Base-by-base conservation (phyloP, 23 tunicate genomes). In the Halocynthia aurantium region DNA sequence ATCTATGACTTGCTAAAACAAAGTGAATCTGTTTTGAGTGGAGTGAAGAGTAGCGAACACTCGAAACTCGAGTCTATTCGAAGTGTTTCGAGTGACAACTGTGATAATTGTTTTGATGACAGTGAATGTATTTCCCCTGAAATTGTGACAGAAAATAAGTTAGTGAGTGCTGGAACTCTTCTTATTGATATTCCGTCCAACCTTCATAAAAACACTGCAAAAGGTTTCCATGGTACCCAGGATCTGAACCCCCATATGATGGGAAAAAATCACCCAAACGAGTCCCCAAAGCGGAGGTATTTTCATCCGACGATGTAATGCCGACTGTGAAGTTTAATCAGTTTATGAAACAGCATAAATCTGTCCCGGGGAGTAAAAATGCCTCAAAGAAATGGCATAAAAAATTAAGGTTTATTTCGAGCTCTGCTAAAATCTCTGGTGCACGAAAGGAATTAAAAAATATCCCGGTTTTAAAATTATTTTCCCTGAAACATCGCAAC, bases 1-100 rank as follows among this genome's bases (percentile, higher is more conserved):
- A 89, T 89, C 55, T 81, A 80, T 73, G 88, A 89, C 81, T 84
- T 82, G 96, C 51, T 84, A 22, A 22, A 52, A 60, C 69, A 84
- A 50, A 81, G 81, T 50, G 85, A 80, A 75, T 58, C 53, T 76
- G 85, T 31, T 31, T 31, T 76, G 63, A 87, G 79, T 76, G 94
- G 94, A 21, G 83, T 88, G 66, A 70, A 22, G 11, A 70, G 50
- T 70, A 8, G 55, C 6, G 57, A 50, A 74, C 50, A 31, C 44
- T 31, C 44, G 44, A 31, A 31, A 31, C 44, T 31, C 44, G 44
- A 31, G 44, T 31, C 44, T 31, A 31, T 31, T 31, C 44, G 44
- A 4, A 31, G 44, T 31, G 44, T 31, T 31, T 31, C 44, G 44
- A 31, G 44, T 31, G 44, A 31, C 44, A 31, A 31, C 44, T 31